Evolutionary conservation across 2,888 invertebrate genomes (phyloP).

Genomic region (Suillia variegata): DNA sequence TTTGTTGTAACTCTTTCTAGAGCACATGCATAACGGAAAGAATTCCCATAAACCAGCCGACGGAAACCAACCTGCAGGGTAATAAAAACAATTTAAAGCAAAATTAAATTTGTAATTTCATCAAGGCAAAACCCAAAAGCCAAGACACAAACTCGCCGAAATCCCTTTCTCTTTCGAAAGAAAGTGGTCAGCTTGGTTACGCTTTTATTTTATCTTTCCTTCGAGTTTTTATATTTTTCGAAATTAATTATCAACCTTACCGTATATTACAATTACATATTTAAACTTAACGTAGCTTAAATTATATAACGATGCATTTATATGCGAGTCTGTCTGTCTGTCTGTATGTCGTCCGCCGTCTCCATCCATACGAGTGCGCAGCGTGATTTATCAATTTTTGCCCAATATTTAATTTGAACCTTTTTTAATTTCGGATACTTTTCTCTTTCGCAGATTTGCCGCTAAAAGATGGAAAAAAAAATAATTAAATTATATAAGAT

Average conservation of each 20-base stretch:
- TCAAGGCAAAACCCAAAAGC: neutral
- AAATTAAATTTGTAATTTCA: too few relatives aligned
- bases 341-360: too few relatives aligned
- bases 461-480: too few relatives aligned
- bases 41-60: neutral
- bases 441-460: neutral
- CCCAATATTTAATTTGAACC: too few relatives aligned
- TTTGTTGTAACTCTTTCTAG: neutral
- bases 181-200: slow-evolving; percentile 15
- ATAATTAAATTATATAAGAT: neutral
- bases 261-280: too few relatives aligned
- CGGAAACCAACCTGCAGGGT: neutral
- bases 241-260: neutral
- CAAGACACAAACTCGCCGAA: too few relatives aligned
- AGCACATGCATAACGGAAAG: neutral
- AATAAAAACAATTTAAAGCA: slow-evolving; percentile 7
- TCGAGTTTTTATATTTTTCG: neutral
- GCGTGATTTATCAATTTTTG: too few relatives aligned
- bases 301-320: slow-evolving; percentile 6
- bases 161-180: slow-evolving; percentile 28
- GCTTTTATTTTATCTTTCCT: neutral
- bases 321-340: too few relatives aligned
- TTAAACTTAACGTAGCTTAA: neutral
- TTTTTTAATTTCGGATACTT: neutral
- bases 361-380: too few relatives aligned